phyloP scores from a whole-genome alignment of 2,888 invertebrate genomes.

The Apamea epomidion region DNA sequence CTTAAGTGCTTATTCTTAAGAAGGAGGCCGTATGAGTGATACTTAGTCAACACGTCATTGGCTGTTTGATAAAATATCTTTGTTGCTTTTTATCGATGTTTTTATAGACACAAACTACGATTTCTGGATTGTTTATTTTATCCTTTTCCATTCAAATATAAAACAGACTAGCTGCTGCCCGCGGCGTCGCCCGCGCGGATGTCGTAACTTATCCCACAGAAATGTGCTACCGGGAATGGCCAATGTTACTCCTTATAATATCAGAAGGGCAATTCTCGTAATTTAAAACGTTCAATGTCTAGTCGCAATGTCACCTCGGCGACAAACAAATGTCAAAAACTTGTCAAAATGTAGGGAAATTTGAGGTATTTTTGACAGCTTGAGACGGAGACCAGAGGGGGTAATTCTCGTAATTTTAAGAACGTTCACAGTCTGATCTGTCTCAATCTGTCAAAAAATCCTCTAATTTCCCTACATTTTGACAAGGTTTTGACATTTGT shows the following conservation, averaged over 20 bases:
- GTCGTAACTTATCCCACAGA: background rate
- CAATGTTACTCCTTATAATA: no score
- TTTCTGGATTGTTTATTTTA: background rate
- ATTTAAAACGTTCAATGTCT: no score
- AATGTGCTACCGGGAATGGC: background rate
- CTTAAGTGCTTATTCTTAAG: conserved; percentile 70
- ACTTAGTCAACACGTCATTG: conserved; percentile 59
- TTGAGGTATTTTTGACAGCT: no score
- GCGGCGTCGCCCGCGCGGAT: background rate
- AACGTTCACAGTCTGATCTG: no score
- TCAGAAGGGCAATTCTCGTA: background rate
- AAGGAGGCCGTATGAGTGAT: conserved; percentile 68
- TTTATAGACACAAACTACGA: background rate
- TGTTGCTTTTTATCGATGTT: background rate
- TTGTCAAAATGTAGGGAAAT: no score
- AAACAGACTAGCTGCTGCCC: background rate
- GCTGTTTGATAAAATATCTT: conserved; percentile 27
- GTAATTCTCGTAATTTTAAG: no score
- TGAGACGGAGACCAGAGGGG: no score
- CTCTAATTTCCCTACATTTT: no score
- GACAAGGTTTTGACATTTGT: no score
- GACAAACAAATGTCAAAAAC: no score
- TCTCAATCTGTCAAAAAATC: no score
- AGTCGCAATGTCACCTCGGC: no score
- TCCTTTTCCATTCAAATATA: background rate